These are phyloP conservation scores for Drosophila neocordata DNA, from an alignment of 1,140 invertebrate genomes.

Conservation along the genomic window DNA sequence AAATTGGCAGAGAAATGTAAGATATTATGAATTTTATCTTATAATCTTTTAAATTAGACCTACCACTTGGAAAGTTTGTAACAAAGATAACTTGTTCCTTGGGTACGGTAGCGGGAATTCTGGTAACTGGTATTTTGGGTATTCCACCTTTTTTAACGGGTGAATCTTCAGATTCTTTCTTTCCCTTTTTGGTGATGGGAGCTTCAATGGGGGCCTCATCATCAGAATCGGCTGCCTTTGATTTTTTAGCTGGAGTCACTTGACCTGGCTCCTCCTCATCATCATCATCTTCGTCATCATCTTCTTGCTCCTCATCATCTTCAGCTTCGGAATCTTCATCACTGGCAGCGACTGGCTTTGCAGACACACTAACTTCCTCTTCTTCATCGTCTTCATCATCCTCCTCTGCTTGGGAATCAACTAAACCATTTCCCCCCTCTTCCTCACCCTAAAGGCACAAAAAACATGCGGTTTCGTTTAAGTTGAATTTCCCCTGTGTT, in stretches of 20 bases:
- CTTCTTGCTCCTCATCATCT: conserved; percentile 37
- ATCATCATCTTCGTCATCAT: conserved; percentile 24
- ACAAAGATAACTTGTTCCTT: conserved; percentile 32
- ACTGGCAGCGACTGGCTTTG: not conserved
- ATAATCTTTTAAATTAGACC: not conserved
- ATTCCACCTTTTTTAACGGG: conserved; percentile 41
- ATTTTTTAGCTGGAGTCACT: conserved; percentile 4
- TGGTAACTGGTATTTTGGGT: conserved; percentile 44
- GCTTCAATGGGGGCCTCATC: conserved; percentile 47
- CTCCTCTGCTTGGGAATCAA: conserved; percentile 52
- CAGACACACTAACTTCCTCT: conserved; percentile 18
- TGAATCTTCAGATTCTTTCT: not conserved
- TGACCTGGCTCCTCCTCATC: conserved; percentile 54
- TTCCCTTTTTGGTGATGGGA: conserved; percentile 37
- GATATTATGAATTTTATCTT: not conserved
- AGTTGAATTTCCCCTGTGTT: not conserved
- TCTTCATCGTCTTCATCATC: conserved; percentile 27
- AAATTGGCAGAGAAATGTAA: not conserved
- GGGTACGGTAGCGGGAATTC: conserved; percentile 44
- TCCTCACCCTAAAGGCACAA: conserved; percentile 26
- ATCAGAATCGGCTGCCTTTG: conserved; percentile 31
- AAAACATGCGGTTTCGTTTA: conserved; percentile 1
- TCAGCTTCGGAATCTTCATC: conserved; percentile 16
- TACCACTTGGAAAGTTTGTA: conserved; percentile 54
- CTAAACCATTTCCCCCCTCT: conserved; percentile 10